A percentile compares a stretch with the other conserved stretches of the same genome.
phyloP scores from a whole-genome alignment of 1,140 invertebrate genomes.

The Drosophila saltans region DNA sequence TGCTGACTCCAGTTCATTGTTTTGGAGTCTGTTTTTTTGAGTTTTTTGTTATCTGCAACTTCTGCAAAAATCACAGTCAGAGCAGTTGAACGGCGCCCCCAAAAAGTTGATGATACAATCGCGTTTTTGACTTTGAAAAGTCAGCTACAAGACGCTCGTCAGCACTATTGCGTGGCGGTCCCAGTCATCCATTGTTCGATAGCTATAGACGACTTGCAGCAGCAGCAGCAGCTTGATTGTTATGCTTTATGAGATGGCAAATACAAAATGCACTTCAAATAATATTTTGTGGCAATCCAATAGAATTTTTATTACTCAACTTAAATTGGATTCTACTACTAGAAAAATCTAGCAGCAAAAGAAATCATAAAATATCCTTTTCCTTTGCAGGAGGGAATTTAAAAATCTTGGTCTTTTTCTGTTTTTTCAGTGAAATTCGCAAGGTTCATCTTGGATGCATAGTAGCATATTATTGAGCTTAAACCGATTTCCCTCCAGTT shows the following conservation, averaged over 20 bases:
- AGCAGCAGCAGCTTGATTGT: conserved; percentile 49
- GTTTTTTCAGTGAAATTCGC: conserved; percentile 11
- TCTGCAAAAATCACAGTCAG: conserved; percentile 61
- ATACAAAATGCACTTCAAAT: conserved; percentile 67
- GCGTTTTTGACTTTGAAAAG: conserved; percentile 82
- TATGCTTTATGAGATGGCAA: conserved; percentile 64
- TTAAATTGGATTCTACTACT: neutral
- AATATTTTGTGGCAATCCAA: conserved; percentile 45
- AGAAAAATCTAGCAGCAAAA: conserved; percentile 47
- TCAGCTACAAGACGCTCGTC: conserved; percentile 49
- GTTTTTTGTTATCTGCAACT: conserved; percentile 58
- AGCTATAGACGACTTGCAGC: conserved; percentile 28
- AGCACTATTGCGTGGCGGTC: conserved; percentile 4
- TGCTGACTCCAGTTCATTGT: conserved; percentile 47
- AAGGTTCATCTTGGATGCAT: neutral
- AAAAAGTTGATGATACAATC: conserved; percentile 75
- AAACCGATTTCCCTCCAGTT: conserved; percentile 38
- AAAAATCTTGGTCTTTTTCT: conserved; percentile 27
- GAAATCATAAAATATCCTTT: conserved; percentile 53
- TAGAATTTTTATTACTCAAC: conserved; percentile 51
- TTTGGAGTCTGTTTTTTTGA: conserved; percentile 22
- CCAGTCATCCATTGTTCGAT: conserved; percentile 72
- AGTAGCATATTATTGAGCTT: conserved; percentile 48
- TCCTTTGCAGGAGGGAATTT: conserved; percentile 29
- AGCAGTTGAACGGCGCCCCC: conserved; percentile 52